Evolutionary conservation across 2,888 invertebrate species (phyloP).

Genomic region (Brassicogethes aeneus): DNA sequence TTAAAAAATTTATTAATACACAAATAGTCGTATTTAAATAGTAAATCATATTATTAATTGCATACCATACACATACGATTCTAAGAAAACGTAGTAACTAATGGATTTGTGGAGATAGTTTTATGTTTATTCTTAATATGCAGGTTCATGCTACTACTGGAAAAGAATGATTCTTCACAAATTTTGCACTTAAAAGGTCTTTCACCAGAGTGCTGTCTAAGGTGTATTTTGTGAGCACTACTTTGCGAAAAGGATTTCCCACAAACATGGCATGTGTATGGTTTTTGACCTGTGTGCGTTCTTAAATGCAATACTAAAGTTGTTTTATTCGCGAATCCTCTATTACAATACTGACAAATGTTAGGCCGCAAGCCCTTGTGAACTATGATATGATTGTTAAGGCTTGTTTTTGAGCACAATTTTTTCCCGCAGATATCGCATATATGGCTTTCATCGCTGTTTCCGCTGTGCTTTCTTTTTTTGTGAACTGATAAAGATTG

Average conservation of each 20-base stretch:
- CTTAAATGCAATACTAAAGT: slow-evolving; percentile 47
- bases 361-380: slow-evolving; percentile 38
- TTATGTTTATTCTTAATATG: slow-evolving; percentile 5
- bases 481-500: slow-evolving; percentile 22
- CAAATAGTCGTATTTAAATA: too few relatives aligned
- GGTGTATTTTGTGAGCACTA: slow-evolving; percentile 29
- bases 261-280: slow-evolving; percentile 47
- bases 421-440: slow-evolving; percentile 47
- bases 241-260: slow-evolving; percentile 44
- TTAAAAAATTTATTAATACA: too few relatives aligned
- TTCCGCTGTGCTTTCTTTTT: slow-evolving; percentile 18
- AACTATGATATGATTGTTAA: slow-evolving; percentile 25
- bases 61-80: too few relatives aligned
- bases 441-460: slow-evolving; percentile 17
- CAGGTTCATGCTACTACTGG: slow-evolving; percentile 11
- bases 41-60: too few relatives aligned
- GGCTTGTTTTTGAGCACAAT: slow-evolving; percentile 34
- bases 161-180: slow-evolving; percentile 47
- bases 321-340: slow-evolving; percentile 47
- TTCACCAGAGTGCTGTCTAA: slow-evolving; percentile 46
- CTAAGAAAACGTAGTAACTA: too few relatives aligned
- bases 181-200: slow-evolving; percentile 47
- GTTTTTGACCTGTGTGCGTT: slow-evolving; percentile 46
- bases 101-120: neutral
- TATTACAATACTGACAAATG: slow-evolving; percentile 47